These are phyloP conservation scores for Hemichromis elongatus DNA, from an alignment of 2,113 vertebrate species.

Conservation along the genomic window DNA sequence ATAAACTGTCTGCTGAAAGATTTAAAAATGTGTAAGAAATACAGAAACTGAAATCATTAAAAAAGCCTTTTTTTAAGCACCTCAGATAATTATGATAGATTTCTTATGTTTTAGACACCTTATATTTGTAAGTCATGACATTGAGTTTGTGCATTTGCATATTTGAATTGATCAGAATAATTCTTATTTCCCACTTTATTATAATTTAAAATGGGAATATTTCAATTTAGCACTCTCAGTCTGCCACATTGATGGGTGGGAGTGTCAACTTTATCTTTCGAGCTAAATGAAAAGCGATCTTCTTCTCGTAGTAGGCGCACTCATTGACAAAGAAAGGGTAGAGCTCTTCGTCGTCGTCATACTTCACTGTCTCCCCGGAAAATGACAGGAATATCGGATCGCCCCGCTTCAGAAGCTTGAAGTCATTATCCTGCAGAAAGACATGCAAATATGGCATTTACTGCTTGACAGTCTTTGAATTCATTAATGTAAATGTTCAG, in stretches of 20 bases:
- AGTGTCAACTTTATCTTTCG: constrained; percentile 44
- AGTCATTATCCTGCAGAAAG: constrained; percentile 70
- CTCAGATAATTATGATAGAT: not conserved
- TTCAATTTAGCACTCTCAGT: not conserved
- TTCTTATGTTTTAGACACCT: not conserved
- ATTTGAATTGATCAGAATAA: not conserved
- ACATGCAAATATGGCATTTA: not conserved
- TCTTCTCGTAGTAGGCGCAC: constrained; percentile 76
- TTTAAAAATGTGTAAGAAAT: not conserved
- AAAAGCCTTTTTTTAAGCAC: not conserved
- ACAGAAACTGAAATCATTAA: not conserved
- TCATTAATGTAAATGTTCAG: not conserved
- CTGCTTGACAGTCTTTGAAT: not conserved
- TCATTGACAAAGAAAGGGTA: constrained; percentile 75
- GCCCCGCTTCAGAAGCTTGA: constrained; percentile 61
- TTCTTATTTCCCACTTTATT: not conserved
- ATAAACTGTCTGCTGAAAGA: not conserved
- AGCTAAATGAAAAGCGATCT: constrained; percentile 66
- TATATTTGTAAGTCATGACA: not conserved
- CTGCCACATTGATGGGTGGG: constrained; percentile 46
- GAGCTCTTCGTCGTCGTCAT: constrained; percentile 62
- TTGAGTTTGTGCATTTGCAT: not conserved
- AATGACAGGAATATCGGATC: constrained; percentile 70
- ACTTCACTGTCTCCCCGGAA: constrained; percentile 58
- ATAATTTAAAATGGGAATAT: not conserved